These are phyloP conservation scores for Tetragnatha versicolor DNA, from an alignment of 1,140 invertebrate species.

Conservation along the genomic window DNA sequence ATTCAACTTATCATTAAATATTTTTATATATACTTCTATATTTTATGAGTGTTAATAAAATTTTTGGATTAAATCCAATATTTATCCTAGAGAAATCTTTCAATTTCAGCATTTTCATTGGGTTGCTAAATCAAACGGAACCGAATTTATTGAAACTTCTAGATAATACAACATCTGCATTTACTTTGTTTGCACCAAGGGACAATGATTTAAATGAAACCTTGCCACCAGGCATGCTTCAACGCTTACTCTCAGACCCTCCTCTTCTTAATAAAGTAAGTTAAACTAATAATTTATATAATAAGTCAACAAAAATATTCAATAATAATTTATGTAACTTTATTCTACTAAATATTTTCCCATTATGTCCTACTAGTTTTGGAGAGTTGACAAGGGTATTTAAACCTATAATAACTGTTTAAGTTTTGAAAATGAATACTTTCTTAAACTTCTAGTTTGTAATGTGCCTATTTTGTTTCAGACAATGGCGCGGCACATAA, in stretches of 20 bases:
- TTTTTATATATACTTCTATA: too few species aligned
- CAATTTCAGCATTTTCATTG: neutral
- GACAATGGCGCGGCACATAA: constrained; percentile 9
- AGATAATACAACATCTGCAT: neutral
- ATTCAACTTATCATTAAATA: too few species aligned
- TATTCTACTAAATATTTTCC: neutral
- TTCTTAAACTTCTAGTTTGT: neutral
- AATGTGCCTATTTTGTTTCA: neutral
- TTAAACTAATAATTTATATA: neutral
- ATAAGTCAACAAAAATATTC: neutral
- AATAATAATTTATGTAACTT: neutral
- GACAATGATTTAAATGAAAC: constrained; percentile 11
- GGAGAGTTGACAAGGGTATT: neutral
- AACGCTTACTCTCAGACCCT: constrained; percentile 4
- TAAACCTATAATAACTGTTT: neutral
- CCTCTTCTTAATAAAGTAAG: constrained; percentile 16
- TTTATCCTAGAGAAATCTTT: too few species aligned
- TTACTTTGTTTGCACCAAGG: constrained; percentile 34
- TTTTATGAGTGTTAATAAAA: too few species aligned
- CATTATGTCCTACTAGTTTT: neutral
- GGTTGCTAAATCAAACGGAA: constrained; percentile 13
- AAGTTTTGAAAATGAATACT: neutral
- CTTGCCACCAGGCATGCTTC: constrained; percentile 9
- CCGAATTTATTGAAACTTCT: constrained; percentile 25
- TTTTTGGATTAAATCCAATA: too few species aligned